A percentile compares a stretch with the other conserved stretches of the same genome.
phyloP scores from a whole-genome alignment of 2,797 vertebrate species.

The Pseudomugil gertrudae region DNA sequence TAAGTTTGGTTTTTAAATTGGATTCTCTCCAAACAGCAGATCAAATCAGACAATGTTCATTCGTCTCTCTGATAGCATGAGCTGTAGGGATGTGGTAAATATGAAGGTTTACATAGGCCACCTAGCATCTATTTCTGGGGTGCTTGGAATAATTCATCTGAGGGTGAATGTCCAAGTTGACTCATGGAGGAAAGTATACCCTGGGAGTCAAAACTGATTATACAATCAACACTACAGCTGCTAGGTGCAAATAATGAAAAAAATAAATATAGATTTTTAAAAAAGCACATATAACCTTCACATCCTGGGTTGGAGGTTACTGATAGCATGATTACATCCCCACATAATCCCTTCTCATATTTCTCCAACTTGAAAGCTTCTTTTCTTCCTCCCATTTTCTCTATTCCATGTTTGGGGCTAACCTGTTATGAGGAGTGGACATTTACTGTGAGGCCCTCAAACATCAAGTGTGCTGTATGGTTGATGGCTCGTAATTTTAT shows the following conservation, averaged over 20 bases:
- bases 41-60: slow-evolving; percentile 41
- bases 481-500: background rate
- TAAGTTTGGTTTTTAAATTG: slow-evolving; percentile 55
- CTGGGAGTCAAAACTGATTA: slow-evolving; percentile 24
- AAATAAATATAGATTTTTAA: background rate
- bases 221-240: slow-evolving; percentile 35
- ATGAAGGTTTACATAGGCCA: slow-evolving; percentile 27
- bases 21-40: slow-evolving; percentile 52
- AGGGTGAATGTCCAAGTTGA: slow-evolving; percentile 23
- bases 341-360: background rate
- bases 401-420: background rate
- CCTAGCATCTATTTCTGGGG: slow-evolving; percentile 45
- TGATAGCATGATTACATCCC: slow-evolving; percentile 8
- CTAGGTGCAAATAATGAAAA: slow-evolving; percentile 8
- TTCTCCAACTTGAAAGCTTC: background rate
- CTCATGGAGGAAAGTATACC: slow-evolving; percentile 18
- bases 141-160: slow-evolving; percentile 44
- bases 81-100: slow-evolving; percentile 20
- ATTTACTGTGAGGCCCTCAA: too few relatives aligned
- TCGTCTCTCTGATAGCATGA: slow-evolving; percentile 39
- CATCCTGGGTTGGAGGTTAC: background rate
- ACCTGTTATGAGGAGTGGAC: too few relatives aligned
- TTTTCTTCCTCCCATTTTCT: background rate
- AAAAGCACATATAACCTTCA: background rate
- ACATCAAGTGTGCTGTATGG: too few relatives aligned